Evolutionary conservation across 1,140 invertebrate species (phyloP).

Genomic region (Asobara japonica): DNA sequence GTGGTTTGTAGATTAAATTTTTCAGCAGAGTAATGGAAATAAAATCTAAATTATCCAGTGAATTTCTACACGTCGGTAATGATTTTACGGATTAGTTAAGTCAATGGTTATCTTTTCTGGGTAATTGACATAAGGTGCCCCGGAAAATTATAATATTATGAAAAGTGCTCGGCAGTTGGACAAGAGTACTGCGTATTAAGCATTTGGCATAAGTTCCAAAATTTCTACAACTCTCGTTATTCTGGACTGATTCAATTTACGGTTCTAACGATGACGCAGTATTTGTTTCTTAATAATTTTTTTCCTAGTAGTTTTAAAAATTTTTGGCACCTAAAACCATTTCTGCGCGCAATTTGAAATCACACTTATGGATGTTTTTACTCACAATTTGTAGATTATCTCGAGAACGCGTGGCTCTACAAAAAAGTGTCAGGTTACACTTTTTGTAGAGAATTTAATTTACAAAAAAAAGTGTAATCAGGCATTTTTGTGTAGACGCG

Average conservation of each 20-base stretch:
- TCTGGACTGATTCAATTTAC: slow-evolving; percentile 26
- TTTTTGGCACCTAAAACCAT: too few species aligned
- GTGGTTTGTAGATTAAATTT: neutral
- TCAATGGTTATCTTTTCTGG: neutral
- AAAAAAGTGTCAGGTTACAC: neutral
- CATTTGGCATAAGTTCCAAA: slow-evolving; percentile 38
- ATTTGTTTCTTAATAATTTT: neutral
- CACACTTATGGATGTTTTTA: too few species aligned
- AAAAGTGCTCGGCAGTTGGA: neutral
- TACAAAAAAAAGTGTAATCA: neutral
- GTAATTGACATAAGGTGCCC: too few species aligned
- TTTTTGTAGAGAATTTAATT: neutral
- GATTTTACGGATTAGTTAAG: too few species aligned
- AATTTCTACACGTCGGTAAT: too few species aligned
- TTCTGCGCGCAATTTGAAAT: too few species aligned
- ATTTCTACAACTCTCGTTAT: slow-evolving; percentile 26
- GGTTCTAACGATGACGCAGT: slow-evolving; percentile 23
- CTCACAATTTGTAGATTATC: too few species aligned
- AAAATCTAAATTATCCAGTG: too few species aligned
- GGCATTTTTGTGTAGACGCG: neutral
- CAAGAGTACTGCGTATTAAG: neutral
- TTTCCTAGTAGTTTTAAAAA: too few species aligned
- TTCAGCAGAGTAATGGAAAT: too few species aligned
- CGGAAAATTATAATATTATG: too few species aligned
- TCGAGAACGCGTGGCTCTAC: too few species aligned